Evolutionary conservation across 2,888 invertebrate species (phyloP).

Genomic region (Salticus scenicus): DNA sequence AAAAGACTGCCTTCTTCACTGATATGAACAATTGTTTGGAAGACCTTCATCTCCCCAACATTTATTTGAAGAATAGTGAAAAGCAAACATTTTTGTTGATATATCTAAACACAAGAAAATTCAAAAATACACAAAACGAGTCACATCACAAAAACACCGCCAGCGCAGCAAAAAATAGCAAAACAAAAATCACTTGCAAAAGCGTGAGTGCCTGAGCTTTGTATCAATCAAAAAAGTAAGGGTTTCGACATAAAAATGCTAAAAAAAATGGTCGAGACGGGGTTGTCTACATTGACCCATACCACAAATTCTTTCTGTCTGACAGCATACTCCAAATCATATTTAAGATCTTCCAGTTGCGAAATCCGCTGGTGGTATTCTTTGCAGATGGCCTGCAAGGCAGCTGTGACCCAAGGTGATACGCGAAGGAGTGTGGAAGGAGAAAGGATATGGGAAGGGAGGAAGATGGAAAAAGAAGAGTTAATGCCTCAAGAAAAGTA

Average conservation of each 20-base stretch:
- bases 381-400: slow-evolving; percentile 94
- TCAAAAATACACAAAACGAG: background rate
- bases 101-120: background rate
- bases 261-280: slow-evolving; percentile 34
- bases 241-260: slow-evolving; percentile 5
- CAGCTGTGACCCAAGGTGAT: slow-evolving; percentile 76
- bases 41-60: too few species aligned
- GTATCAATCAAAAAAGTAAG: slow-evolving; percentile 10
- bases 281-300: slow-evolving; percentile 74
- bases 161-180: slow-evolving; percentile 17
- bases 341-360: slow-evolving; percentile 99
- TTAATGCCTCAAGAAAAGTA: background rate
- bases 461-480: background rate
- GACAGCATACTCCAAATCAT: slow-evolving; percentile 99
- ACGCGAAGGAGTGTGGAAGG: slow-evolving; percentile 22
- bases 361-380: slow-evolving; percentile 97
- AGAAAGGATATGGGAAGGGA: background rate
- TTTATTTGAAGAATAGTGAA: background rate
- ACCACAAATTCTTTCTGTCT: slow-evolving; percentile 99
- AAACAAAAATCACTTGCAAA: slow-evolving; percentile 31
- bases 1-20: too few species aligned
- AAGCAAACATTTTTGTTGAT: slow-evolving; percentile 6
- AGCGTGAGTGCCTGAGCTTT: slow-evolving; percentile 53
- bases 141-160: background rate
- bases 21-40: too few species aligned